Evolutionary conservation across 2,888 invertebrate species (phyloP).

Genomic region (Brenthis ino): DNA sequence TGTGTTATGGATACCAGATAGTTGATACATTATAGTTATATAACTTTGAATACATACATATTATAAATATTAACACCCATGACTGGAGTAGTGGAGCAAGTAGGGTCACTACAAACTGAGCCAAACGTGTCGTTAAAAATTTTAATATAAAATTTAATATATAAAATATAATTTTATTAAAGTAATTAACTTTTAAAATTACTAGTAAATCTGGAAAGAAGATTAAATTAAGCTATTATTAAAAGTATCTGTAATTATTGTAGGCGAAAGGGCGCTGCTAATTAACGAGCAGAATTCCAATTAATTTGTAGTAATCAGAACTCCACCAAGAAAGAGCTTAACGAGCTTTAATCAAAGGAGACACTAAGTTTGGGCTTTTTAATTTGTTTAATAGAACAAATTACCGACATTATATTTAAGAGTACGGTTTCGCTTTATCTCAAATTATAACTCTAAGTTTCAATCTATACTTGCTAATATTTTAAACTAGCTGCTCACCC

Average conservation of each 20-base stretch:
- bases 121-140: too few species aligned
- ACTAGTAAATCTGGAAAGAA: too few species aligned
- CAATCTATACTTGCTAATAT: neutral
- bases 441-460: neutral
- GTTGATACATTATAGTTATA: too few species aligned
- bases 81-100: too few species aligned
- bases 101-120: too few species aligned
- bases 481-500: too few species aligned
- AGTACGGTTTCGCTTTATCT: neutral
- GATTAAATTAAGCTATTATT: conserved; percentile 13
- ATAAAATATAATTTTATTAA: too few species aligned
- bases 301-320: conserved; percentile 26
- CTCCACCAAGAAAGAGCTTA: conserved; percentile 10
- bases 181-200: too few species aligned
- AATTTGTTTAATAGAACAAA: conserved; percentile 4
- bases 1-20: too few species aligned
- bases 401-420: neutral
- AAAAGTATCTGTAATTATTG: neutral
- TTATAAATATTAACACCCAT: too few species aligned
- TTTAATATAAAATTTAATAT: too few species aligned
- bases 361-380: conserved; percentile 1
- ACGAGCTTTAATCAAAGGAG: conserved; percentile 10
- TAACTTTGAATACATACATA: too few species aligned
- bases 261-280: conserved; percentile 8
- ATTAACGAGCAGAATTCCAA: conserved; percentile 16